These are phyloP conservation scores for Cassiopea xamachana DNA, from an alignment of 30 jellyfish, hydroid and myxozoan species.

Conservation along the genomic window DNA sequence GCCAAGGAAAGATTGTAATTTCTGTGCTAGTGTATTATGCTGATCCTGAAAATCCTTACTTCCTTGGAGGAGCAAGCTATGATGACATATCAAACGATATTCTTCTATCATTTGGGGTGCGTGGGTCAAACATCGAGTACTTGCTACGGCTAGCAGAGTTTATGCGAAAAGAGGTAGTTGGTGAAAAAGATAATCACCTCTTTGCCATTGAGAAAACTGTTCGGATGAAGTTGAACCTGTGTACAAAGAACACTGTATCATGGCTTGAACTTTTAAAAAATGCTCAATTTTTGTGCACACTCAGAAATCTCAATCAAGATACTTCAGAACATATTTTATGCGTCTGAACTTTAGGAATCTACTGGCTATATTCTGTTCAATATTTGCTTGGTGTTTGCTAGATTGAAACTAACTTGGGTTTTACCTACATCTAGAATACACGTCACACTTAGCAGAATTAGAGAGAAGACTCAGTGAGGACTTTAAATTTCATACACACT, in stretches of 20 bases:
- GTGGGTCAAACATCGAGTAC: constrained; percentile 92
- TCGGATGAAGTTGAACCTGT: constrained; percentile 73
- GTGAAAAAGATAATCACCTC: constrained; percentile 82
- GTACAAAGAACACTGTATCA: constrained; percentile 50
- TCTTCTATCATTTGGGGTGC: constrained; percentile 63
- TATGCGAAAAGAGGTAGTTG: constrained; percentile 70
- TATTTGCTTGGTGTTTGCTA: too few species aligned
- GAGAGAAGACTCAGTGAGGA: too few species aligned
- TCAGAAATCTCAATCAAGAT: background rate
- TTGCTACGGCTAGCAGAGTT: constrained; percentile 82
- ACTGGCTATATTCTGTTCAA: background rate
- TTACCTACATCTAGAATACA: too few species aligned
- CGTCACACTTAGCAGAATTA: too few species aligned
- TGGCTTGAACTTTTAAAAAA: constrained; percentile 71
- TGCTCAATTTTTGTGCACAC: constrained; percentile 17
- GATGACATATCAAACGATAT: constrained; percentile 69
- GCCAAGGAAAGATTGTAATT: background rate
- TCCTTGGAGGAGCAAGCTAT: constrained; percentile 64
- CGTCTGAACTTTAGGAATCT: background rate
- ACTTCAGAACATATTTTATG: constrained; percentile 10
- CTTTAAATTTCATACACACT: too few species aligned
- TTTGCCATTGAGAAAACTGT: constrained; percentile 68
- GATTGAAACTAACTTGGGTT: too few species aligned
- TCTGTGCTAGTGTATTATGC: constrained; percentile 81
- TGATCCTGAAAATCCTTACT: constrained; percentile 61